A percentile compares a stretch with the other conserved stretches of the same genome.
Conservation (phyloP, 1,140 invertebrate species). For the Scylla paramamosain region DNA sequence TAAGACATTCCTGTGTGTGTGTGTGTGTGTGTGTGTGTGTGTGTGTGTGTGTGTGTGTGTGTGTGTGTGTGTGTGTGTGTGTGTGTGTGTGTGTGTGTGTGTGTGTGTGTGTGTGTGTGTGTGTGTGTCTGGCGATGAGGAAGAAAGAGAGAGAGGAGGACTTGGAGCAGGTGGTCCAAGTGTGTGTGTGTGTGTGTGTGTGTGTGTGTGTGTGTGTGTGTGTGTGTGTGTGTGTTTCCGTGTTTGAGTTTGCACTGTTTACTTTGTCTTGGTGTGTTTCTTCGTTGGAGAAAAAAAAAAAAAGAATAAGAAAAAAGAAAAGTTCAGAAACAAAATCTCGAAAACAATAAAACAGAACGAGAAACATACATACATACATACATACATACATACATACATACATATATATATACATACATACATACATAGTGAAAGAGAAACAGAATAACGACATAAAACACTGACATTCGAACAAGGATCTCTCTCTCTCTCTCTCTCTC, state of each 20-base stretch:
- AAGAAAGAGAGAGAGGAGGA: no score
- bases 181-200: conserved; percentile 25
- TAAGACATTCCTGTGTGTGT: neutral
- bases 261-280: no score
- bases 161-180: no score
- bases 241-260: no score
- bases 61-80: neutral
- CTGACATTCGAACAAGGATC: neutral
- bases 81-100: neutral
- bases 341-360: neutral
- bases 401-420: conserved; percentile 36
- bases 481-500: conserved; percentile 17
- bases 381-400: neutral
- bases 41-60: conserved; percentile 38
- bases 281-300: no score
- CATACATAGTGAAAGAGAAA: neutral
- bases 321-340: no score
- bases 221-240: neutral
- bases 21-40: conserved; percentile 34
- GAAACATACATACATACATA: neutral
- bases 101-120: neutral
- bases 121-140: conserved; percentile 32
- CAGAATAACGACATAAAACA: neutral
- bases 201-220: conserved; percentile 38
- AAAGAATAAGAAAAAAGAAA: no score